These are phyloP conservation scores for Melipona quadrifasciata DNA, from an alignment of 1,140 invertebrate species.

Conservation along the genomic window DNA sequence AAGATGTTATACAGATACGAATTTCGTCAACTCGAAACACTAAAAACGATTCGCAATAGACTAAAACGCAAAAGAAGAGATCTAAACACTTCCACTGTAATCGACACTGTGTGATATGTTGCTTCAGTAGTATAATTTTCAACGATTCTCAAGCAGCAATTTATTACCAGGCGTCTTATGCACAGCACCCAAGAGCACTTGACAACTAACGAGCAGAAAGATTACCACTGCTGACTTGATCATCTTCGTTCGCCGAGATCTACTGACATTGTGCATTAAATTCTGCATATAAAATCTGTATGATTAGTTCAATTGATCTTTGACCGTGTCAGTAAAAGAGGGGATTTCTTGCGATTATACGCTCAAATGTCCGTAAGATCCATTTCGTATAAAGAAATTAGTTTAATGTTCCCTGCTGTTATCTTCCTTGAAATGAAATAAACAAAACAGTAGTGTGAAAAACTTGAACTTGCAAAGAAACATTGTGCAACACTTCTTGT, in stretches of 20 bases:
- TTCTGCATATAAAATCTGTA: background rate
- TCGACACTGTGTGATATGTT: background rate
- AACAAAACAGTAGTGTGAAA: background rate
- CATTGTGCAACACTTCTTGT: background rate
- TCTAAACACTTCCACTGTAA: background rate
- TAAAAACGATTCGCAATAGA: background rate
- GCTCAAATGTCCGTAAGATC: too few species aligned
- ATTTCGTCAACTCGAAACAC: too few species aligned
- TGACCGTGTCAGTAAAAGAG: background rate
- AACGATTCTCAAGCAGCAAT: background rate
- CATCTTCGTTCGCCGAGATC: background rate
- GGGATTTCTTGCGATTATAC: background rate
- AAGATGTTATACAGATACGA: background rate
- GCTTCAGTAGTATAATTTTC: background rate
- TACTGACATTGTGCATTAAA: background rate
- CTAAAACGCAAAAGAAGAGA: background rate
- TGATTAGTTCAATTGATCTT: background rate
- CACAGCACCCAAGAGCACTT: background rate
- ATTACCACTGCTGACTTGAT: background rate
- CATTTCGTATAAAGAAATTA: background rate
- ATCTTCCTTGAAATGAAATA: background rate
- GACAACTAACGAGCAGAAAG: background rate
- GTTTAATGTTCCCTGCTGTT: background rate
- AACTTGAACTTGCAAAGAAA: background rate
- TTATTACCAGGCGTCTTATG: slow-evolving; percentile 21